Conservation (phyloP, 2,888 invertebrate genomes). For the Agrilus mali region DNA sequence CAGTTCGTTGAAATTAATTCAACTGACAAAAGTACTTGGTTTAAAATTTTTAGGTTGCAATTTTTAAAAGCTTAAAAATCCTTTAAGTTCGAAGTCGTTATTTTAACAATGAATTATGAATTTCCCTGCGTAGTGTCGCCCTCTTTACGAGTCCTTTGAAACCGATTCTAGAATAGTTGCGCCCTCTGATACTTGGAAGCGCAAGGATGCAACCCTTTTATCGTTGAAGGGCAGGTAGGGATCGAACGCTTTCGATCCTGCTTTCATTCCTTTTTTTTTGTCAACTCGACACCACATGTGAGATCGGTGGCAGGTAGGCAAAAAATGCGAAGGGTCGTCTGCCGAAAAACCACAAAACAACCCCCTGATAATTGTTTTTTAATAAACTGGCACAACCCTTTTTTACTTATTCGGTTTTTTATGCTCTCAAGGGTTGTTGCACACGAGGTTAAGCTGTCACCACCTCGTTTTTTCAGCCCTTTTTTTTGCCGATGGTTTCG, state of each 20-base stretch:
- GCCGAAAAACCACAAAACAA: constrained; percentile 24
- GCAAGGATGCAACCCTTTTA: background rate
- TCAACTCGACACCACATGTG: background rate
- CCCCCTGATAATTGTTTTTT: constrained; percentile 27
- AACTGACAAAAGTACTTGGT: too few species aligned
- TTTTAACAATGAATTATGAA: too few species aligned
- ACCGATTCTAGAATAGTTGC: background rate
- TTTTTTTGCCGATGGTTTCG: constrained; percentile 2
- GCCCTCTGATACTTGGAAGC: constrained; percentile 8
- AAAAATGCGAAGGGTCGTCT: constrained; percentile 17
- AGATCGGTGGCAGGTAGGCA: constrained; percentile 5
- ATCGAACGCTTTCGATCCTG: too few species aligned
- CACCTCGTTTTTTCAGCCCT: constrained; percentile 21
- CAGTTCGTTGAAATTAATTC: too few species aligned
- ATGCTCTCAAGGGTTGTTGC: constrained; percentile 7
- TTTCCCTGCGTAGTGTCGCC: too few species aligned
- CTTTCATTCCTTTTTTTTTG: too few species aligned
- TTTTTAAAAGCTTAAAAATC: too few species aligned
- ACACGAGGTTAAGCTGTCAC: constrained; percentile 24
- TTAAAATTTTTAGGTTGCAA: too few species aligned
- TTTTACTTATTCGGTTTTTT: constrained; percentile 11
- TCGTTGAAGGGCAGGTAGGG: too few species aligned
- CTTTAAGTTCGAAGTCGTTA: too few species aligned
- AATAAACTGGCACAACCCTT: constrained; percentile 19
- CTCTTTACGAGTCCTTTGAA: too few species aligned